These are phyloP conservation scores for Xerus rutilus DNA, from an alignment of 2,797 vertebrate species.

Conservation along the genomic window DNA sequence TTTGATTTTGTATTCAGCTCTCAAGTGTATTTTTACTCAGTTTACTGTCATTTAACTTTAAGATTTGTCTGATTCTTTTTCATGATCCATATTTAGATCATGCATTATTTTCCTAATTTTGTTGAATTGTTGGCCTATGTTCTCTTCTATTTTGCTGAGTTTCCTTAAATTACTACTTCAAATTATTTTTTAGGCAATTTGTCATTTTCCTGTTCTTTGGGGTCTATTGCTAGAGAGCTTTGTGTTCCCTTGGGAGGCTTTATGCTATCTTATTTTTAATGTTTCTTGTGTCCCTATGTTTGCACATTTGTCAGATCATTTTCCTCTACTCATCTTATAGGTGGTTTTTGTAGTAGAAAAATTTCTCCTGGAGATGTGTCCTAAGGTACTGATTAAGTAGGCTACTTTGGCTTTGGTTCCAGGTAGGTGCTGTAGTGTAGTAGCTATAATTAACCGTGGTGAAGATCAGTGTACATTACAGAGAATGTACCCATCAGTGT, in stretches of 20 bases:
- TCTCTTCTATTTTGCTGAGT: neutral
- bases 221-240: neutral
- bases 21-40: neutral
- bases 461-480: neutral
- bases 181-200: neutral
- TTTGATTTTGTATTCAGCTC: neutral
- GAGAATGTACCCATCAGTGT: neutral
- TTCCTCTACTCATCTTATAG: neutral
- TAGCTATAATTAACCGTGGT: neutral
- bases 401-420: neutral
- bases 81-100: neutral
- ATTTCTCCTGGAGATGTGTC: neutral
- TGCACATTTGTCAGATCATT: neutral
- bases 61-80: neutral
- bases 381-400: no score
- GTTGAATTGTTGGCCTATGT: neutral
- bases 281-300: neutral
- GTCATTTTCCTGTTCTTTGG: neutral
- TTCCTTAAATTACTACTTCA: neutral
- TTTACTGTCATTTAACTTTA: neutral
- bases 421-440: neutral
- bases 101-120: neutral
- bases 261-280: neutral
- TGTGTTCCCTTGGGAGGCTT: neutral
- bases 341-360: neutral